Base-by-base conservation (phyloP, 2,113 vertebrate genomes). In the Burhinus oedicnemus region DNA sequence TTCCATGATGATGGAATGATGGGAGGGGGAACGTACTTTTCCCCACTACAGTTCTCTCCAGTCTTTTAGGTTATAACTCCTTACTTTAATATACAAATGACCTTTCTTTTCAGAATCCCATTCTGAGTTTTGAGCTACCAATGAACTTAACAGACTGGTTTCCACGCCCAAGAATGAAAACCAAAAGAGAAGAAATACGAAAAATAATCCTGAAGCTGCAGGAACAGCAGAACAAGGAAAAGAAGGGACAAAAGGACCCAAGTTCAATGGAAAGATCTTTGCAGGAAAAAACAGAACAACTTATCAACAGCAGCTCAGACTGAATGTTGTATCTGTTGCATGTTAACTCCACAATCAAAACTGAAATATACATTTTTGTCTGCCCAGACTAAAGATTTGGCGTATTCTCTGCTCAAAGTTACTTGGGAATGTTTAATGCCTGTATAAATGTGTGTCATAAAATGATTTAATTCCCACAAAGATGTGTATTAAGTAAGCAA, bases 91-190 rank as follows among this genome's bases (percentile, higher is more conserved):
- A 61, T 23, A n/a, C 18, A 62, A 76, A 85, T 90, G 7, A 55
- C 36, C 19, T 96, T 79, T 86, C 79, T 76, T 97, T 89, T 45
- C 95, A 99, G 99, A 99, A 98, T 91, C 99, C 99, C 16, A 98
- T 99, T 92, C 96, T 98, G 69, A 99, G 98, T 90, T 99, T 99
- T 98, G 99, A 99, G 58, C 97, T 99, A 72, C 99, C 99, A 23
- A 98, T 99, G 98, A 99, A 99, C 95, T 97, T 99, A 97, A 97
- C 96, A 51, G 99, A 99, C 52, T 99, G 99, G 99, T 99, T 99
- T 96, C 99, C 99, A 57, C 99, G 99, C 88, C 99, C 99, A 92
- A 98, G 99, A 94, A 99, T 99, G 99, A 99, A 99, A 98, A 99
- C 98, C 62, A 99, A 99, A 97, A 99, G 99, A 47, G 98, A 99